Base-by-base conservation (phyloP, 2,113 vertebrate species). In the Columba janthina region DNA sequence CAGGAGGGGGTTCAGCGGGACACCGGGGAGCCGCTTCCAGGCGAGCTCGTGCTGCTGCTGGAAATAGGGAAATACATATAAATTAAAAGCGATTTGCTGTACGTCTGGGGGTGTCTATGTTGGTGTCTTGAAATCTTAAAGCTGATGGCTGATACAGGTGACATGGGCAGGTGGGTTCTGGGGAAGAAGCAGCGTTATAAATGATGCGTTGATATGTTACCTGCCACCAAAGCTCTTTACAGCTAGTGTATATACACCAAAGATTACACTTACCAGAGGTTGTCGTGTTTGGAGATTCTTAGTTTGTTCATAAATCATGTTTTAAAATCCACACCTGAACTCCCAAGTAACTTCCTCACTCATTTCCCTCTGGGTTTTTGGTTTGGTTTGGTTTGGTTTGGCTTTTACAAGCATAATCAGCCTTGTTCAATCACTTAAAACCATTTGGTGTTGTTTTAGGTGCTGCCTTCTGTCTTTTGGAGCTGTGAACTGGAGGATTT, bases 21-120 rank as follows among this genome's bases (percentile, higher is more conserved):
- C 6, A 17, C 42, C 16, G 42, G 48, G 48, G 48, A 50, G 48
- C 11, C 1, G 5, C 4, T 29, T 4, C 9, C 16, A 2, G 16
- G 28, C 18, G 5, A 3, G 1, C n/a, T 2, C 1, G 6, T 10
- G 10, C 22, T 25, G 28, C n/a, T 4, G 15, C 4, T 20, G 15
- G 42, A 9, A 50, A 5, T 7, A 5, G 2, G 12, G 2, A 5
- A 3, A 5, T 17, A 7, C 6, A 0, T 3, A 0, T 2, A 15
- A 20, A 6, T 3, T 4, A 10, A 29, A 8, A 25, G 16, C 22
- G 42, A 6, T 14, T 22, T 26, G 36, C 32, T 16, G 18, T 17
- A 5, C 11, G 1, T 4, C 22, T 44, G 15, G 25, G 32, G 28
- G 10, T 17, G 36, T 3, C 42, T 24, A 21, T 6, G 21, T 5